Conservation (phyloP, 2,797 vertebrate species). For the Eulemur rubriventer region DNA sequence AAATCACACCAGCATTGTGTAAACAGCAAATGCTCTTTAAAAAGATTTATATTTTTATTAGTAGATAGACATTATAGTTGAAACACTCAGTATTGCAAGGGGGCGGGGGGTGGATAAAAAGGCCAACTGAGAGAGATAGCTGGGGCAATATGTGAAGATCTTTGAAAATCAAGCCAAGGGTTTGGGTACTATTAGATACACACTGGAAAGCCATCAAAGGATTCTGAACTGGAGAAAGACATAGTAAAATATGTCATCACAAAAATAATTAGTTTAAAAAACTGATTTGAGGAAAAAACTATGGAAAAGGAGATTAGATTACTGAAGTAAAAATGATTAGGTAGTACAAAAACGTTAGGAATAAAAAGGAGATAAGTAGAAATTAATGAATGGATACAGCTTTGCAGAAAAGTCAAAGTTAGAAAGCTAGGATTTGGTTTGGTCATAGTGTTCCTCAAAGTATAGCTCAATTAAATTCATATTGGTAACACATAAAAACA, state of each 20-base stretch:
- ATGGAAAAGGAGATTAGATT: neutral
- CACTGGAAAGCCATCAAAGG: neutral
- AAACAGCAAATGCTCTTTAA: neutral
- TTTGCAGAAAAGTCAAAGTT: constrained; percentile 14
- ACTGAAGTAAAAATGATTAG: neutral
- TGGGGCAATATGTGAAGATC: neutral
- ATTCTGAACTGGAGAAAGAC: constrained; percentile 48
- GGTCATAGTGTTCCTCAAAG: neutral
- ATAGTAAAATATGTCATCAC: neutral
- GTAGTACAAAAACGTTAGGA: neutral
- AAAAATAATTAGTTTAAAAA: constrained; percentile 34
- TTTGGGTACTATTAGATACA: neutral
- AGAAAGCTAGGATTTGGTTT: neutral
- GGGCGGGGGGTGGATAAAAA: neutral
- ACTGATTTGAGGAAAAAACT: neutral
- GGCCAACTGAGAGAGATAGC: neutral
- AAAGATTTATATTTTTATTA: neutral
- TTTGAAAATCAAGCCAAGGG: neutral
- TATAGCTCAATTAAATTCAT: constrained; percentile 2
- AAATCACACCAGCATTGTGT: neutral
- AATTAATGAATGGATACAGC: neutral
- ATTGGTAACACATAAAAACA: neutral
- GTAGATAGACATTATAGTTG: neutral
- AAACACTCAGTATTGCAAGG: neutral
- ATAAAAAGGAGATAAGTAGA: constrained; percentile 13